Evolutionary conservation across 2,888 invertebrate species (phyloP).

Genomic region (Mythimna loreyi): DNA sequence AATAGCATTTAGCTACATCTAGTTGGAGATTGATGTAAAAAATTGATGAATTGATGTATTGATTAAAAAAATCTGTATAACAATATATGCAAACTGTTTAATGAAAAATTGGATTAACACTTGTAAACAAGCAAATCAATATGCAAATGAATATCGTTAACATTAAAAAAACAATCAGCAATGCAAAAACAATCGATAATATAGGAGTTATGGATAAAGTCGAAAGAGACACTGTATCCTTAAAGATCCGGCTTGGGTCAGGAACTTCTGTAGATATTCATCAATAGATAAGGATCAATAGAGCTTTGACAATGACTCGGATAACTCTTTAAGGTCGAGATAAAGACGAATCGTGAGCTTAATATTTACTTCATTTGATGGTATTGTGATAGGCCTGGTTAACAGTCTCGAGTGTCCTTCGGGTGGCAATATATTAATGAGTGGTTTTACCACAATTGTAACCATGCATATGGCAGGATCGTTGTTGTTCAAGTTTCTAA

Average conservation of each 20-base stretch:
- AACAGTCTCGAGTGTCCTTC: background rate
- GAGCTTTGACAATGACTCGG: conserved; percentile 38
- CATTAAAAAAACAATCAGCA: conserved; percentile 31
- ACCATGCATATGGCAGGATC: background rate
- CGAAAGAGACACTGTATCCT: conserved; percentile 11
- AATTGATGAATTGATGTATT: too few relatives aligned
- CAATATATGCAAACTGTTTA: conserved; percentile 16
- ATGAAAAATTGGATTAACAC: conserved; percentile 32
- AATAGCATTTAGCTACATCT: background rate
- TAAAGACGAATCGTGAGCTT: conserved; percentile 53
- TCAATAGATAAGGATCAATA: conserved; percentile 46
- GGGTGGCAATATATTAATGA: background rate
- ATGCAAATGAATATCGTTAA: conserved; percentile 31
- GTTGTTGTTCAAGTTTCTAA: background rate
- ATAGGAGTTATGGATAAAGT: conserved; percentile 39
- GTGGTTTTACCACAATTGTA: too few relatives aligned
- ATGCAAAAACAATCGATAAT: conserved; percentile 24
- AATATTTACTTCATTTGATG: conserved; percentile 23
- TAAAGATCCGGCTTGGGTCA: conserved; percentile 40
- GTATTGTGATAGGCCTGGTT: background rate
- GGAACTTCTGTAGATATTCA: conserved; percentile 8
- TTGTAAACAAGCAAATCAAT: conserved; percentile 16
- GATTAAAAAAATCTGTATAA: too few relatives aligned
- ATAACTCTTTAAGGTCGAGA: conserved; percentile 29
- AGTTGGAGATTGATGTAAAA: background rate